Evolutionary conservation across 2,113 vertebrate genomes (phyloP).

Genomic region (Nothocercus julius): DNA sequence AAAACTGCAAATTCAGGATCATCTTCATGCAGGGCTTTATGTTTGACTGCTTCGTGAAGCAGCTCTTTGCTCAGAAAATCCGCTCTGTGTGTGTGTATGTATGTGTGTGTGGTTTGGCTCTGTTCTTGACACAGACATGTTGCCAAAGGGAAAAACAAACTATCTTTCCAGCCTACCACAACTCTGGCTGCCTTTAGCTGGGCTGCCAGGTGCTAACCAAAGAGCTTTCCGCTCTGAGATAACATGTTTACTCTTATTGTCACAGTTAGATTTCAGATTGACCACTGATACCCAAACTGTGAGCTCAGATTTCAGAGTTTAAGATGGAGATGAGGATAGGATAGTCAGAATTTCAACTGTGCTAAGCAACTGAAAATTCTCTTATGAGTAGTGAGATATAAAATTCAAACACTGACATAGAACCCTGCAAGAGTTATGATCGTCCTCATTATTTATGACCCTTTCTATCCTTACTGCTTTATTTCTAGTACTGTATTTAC

Average conservation of each 20-base stretch:
- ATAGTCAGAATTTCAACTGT: neutral
- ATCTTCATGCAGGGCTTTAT: neutral
- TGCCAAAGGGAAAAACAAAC: conserved; percentile 18
- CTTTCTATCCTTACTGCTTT: neutral
- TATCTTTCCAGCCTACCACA: neutral
- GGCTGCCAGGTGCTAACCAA: neutral
- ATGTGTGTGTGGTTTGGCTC: neutral
- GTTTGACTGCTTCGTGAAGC: neutral
- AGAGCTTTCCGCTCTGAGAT: neutral
- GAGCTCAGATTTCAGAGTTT: neutral
- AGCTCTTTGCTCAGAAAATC: conserved; percentile 21
- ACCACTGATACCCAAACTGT: neutral
- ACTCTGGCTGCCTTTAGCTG: neutral
- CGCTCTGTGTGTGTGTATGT: neutral
- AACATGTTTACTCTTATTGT: neutral
- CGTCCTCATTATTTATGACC: neutral
- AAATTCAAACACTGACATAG: neutral
- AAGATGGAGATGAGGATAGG: neutral
- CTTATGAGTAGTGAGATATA: neutral
- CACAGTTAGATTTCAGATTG: neutral
- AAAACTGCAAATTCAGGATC: neutral
- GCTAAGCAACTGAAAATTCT: neutral
- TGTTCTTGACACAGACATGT: neutral
- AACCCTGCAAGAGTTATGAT: neutral
- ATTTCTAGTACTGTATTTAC: neutral